phyloP scores from a whole-genome alignment of 2,113 vertebrate species.

The Jacana jacana region DNA sequence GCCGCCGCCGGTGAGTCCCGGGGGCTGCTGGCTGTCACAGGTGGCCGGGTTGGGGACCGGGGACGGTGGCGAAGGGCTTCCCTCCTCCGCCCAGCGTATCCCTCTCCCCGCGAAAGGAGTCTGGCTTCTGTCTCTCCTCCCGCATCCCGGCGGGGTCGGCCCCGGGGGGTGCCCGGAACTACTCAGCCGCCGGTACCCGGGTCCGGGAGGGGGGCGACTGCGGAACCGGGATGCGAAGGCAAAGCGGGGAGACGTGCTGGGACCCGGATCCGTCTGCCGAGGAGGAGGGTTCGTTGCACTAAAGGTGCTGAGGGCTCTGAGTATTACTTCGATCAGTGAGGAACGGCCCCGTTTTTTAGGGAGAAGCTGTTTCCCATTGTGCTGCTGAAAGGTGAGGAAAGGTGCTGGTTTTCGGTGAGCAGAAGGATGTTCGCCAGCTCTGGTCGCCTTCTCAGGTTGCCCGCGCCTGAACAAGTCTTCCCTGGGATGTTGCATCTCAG shows the following conservation, averaged over 20 bases:
- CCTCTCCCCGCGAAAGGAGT: no score
- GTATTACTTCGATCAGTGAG: accelerated
- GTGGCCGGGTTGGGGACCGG: not conserved
- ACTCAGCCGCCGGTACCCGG: not conserved
- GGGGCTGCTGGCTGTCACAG: not conserved
- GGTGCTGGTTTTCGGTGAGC: not conserved
- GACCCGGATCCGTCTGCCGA: accelerated
- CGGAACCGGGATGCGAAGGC: not conserved
- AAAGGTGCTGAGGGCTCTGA: accelerated
- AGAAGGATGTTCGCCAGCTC: accelerated
- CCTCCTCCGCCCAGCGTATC: not conserved
- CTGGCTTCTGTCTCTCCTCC: not conserved
- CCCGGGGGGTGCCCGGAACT: not conserved
- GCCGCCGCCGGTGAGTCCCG: conserved; percentile 78
- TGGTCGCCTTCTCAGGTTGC: accelerated
- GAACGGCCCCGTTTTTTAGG: accelerated
- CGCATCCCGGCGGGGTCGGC: not conserved
- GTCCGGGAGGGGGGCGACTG: not conserved
- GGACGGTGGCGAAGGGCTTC: not conserved
- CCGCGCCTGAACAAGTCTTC: accelerated
- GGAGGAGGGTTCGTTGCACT: accelerated
- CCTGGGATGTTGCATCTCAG: accelerated
- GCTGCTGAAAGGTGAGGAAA: not conserved
- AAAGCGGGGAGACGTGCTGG: accelerated
- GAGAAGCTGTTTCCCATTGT: accelerated